Evolutionary conservation across 2,113 vertebrate species (phyloP).

Genomic region (Pantherophis guttatus): DNA sequence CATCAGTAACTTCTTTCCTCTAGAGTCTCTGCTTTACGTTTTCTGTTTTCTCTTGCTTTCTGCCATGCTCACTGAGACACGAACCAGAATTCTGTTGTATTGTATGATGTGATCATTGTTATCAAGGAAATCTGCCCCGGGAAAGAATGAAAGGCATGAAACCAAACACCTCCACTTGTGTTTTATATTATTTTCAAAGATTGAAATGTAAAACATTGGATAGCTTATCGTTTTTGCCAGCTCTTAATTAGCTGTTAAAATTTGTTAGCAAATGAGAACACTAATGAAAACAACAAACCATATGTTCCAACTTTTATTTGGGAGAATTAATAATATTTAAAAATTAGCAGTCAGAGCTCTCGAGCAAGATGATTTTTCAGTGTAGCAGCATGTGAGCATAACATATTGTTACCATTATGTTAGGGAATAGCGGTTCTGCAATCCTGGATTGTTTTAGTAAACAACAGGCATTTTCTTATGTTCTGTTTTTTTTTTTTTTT

Average conservation of each 20-base stretch:
- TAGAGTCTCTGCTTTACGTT: rapidly evolving
- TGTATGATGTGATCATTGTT: neutral
- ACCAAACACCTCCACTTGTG: neutral
- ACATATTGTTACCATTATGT: neutral
- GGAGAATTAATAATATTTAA: conserved; percentile 17
- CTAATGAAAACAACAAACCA: neutral
- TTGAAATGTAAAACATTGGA: rapidly evolving
- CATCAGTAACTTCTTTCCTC: neutral
- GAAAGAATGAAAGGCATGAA: neutral
- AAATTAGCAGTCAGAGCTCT: neutral
- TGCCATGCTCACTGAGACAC: neutral
- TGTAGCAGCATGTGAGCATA: neutral
- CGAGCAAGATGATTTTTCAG: neutral
- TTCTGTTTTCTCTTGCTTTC: neutral
- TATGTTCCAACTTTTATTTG: neutral
- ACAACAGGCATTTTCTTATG: neutral
- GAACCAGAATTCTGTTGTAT: neutral
- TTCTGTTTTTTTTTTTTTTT: neutral
- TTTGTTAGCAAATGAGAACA: neutral
- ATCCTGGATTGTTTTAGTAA: neutral
- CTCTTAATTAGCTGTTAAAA: neutral
- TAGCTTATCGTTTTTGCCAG: neutral
- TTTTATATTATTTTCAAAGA: neutral
- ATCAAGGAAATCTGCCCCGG: neutral
- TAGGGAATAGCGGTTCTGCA: neutral